Evolutionary conservation across 2,888 invertebrate genomes (phyloP), one percentile per base, ranked within the genome.

Genomic region (Amphimallon solstitiale): DNA sequence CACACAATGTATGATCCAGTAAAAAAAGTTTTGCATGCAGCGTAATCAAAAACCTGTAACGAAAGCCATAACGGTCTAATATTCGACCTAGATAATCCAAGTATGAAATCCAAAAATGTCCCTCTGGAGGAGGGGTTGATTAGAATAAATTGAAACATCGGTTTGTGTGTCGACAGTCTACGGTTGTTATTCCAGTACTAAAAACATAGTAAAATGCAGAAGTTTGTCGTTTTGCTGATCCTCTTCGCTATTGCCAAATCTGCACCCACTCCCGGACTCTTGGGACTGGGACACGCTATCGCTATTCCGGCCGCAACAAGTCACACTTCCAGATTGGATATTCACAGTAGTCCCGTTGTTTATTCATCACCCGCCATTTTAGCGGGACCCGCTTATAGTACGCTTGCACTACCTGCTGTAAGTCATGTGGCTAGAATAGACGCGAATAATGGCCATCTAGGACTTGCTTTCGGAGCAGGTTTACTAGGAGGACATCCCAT

Each of bases 281-380:
- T 61, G 0, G 61, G 61, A 35, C 10, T 61, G 37, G 61, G 48
- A 35, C 61, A 46, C 17, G 71, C 71, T 34, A 62, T 60, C 23
- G 69, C 66, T 7, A 51, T 70, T n/a, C 72, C 71, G 2, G 56
- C 72, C 1, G 73, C 72, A 2, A 67, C 70, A n/a, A 72, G 73
- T 23, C 69, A 70, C 40, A 56, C 66, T 14, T 66, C 69, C 60
- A 63, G 72, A 19, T 52, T 71, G 29, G 73, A 71, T 40, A 68
- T 72, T 21, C 71, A 73, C 60, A 61, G 61, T 19, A 61, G 35
- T 21, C 61, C 61, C 10, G 45, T 61, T 21, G 9, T 61, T 35
- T 61, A 46, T 37, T 61, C 61, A n/a, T 34, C 61, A 38, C 46
- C 46, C 6, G 29, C 56, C 21, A 14, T 56, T 7, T 12, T 56